Conservation (phyloP, 2,797 vertebrate genomes). For the Knipowitschia caucasica region DNA sequence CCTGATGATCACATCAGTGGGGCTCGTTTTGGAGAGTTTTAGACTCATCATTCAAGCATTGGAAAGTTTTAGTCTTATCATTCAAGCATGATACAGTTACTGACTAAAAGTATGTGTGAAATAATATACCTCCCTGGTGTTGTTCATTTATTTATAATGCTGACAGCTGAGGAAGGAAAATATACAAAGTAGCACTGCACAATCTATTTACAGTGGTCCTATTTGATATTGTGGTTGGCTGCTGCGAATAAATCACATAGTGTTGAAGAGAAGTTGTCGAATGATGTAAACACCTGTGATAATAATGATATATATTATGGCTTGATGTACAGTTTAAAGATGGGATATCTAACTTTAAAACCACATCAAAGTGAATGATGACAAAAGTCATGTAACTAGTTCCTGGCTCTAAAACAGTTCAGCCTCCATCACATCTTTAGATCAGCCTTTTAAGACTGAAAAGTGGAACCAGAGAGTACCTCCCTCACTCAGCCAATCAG, state of each 20-base stretch:
- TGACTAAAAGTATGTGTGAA: neutral
- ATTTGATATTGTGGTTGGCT: slow-evolving; percentile 52
- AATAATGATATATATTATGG: slow-evolving; percentile 10
- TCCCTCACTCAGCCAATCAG: no score
- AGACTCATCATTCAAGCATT: neutral
- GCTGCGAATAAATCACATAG: slow-evolving; percentile 56
- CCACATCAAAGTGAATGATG: no score
- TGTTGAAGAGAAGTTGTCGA: slow-evolving; percentile 45
- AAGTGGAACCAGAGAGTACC: no score
- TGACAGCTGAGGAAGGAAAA: slow-evolving; percentile 35
- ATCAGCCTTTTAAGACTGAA: no score
- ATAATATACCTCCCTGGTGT: slow-evolving; percentile 28
- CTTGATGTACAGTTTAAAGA: neutral
- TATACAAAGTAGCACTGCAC: slow-evolving; percentile 33
- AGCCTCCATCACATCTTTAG: no score
- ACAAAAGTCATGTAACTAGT: no score
- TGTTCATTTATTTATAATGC: slow-evolving; percentile 46
- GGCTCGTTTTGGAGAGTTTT: slow-evolving; percentile 26
- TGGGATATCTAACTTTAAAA: no score
- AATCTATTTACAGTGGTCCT: slow-evolving; percentile 56
- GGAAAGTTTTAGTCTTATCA: neutral
- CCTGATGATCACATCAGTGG: slow-evolving; percentile 55
- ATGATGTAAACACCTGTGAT: slow-evolving; percentile 45
- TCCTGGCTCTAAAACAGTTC: no score
- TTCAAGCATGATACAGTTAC: neutral